These are phyloP conservation scores for Eubasilissa regina DNA, from an alignment of 1,140 invertebrate genomes.

Conservation along the genomic window DNA sequence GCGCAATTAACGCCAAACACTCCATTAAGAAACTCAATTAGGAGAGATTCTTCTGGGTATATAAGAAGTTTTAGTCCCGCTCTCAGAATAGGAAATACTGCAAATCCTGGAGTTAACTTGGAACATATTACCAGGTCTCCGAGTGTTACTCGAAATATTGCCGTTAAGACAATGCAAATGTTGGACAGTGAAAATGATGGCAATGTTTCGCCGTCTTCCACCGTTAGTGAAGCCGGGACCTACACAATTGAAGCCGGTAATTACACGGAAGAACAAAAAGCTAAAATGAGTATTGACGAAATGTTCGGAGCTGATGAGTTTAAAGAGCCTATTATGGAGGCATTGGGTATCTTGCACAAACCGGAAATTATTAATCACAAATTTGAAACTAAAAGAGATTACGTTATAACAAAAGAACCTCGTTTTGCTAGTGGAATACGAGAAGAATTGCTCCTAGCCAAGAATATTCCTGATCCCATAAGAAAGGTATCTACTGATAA, in stretches of 20 bases:
- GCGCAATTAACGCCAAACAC: constrained; percentile 63
- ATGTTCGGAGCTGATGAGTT: constrained; percentile 73
- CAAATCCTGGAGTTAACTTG: not conserved
- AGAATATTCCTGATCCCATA: constrained; percentile 58
- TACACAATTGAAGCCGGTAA: constrained; percentile 90
- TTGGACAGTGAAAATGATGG: constrained; percentile 59
- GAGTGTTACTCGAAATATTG: constrained; percentile 36
- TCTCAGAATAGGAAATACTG: not conserved
- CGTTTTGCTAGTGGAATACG: constrained; percentile 49
- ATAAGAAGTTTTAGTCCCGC: constrained; percentile 40
- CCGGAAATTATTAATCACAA: constrained; percentile 7
- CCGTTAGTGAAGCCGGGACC: constrained; percentile 87
- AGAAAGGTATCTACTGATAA: constrained; percentile 70
- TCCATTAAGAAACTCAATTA: constrained; percentile 42
- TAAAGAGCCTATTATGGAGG: constrained; percentile 64
- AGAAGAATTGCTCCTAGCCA: constrained; percentile 54
- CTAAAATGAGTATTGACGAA: constrained; percentile 88
- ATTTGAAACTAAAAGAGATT: constrained; percentile 7
- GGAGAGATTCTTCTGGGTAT: constrained; percentile 48
- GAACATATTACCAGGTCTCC: constrained; percentile 44
- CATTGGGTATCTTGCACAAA: constrained; percentile 61
- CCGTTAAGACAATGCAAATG: constrained; percentile 36
- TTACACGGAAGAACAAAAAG: constrained; percentile 89
- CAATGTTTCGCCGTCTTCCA: constrained; percentile 72
- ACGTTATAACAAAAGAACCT: constrained; percentile 56